Base-by-base conservation (phyloP, 2,888 invertebrate species). In the Magallana nippona region DNA sequence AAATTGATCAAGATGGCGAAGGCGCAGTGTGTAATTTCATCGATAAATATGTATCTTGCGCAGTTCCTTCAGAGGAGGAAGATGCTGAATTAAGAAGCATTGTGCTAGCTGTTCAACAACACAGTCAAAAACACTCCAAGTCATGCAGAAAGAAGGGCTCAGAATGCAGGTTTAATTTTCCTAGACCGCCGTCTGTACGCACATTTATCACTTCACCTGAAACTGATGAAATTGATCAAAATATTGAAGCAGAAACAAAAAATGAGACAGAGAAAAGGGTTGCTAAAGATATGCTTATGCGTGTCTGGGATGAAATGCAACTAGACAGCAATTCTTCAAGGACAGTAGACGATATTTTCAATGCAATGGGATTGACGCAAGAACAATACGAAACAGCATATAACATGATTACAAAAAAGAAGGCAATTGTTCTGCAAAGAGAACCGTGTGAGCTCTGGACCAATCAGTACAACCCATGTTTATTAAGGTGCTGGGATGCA, bases 61-160 rank as follows among this genome's bases (percentile, higher is more conserved):
- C 19, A 80, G 27, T 83, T 58, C 83, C 83, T 15, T 55, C 56
- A n/a, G 27, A 81, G 79, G 17, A 27, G 10, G 32, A 78, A 0
- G 84, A 86, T 56, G 79, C 81, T 22, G 85, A 85, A 55, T 32
- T 87, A 27, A 8, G 62, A 77, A 80, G 83, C 60, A 86, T 82
- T 55, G 86, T 86, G 10, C 56, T 19, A 22, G 62, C 58, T 13
- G 84, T 86, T 11, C 87, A 87, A 78, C 77, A 63, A 62, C 87
- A 87, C 77, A 86, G 86, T 27, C 80, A 86, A 56, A 84, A 79
- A 27, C 87, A 87, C 56, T 83, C 86, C 5, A 86, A 86, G 79
- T 58, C 79, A n/a, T 87, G 86, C 62, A 78, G 27, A 32, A 87
- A 87, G 78, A 78, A 80, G 55, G 82, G 78, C 22, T 85, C 78